Evolutionary conservation across 2,113 vertebrate species (phyloP).

Genomic region (Orthonyx spaldingii): DNA sequence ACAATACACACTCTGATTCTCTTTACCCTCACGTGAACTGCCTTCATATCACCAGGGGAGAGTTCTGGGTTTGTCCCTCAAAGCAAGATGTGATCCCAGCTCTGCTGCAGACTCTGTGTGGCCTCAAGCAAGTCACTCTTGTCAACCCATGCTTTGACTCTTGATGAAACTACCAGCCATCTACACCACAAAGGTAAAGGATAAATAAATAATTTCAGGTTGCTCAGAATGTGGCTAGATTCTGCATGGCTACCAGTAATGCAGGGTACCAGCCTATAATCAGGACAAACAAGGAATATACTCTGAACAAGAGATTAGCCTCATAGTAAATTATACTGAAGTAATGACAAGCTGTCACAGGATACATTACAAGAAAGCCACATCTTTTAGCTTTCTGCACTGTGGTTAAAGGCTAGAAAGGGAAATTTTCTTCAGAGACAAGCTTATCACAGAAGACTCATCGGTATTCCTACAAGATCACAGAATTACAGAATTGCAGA

Average conservation of each 20-base stretch:
- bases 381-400: not conserved
- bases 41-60: accelerated
- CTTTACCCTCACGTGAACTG: not conserved
- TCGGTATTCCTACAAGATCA: not conserved
- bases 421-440: not conserved
- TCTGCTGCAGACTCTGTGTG: not conserved
- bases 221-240: not conserved
- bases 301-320: not conserved
- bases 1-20: not conserved
- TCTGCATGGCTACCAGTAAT: not conserved
- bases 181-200: not conserved
- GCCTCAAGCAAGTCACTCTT: not conserved
- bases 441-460: not conserved
- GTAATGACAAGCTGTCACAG: not conserved
- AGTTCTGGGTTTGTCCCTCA: not conserved
- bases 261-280: not conserved
- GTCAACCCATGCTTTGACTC: not conserved
- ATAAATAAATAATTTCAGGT: not conserved
- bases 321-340: not conserved
- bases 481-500: not conserved
- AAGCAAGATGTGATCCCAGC: not conserved
- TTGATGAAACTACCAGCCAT: not conserved
- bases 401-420: not conserved
- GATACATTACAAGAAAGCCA: not conserved
- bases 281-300: not conserved